phyloP scores from a whole-genome alignment of 2,797 vertebrate species.

The Sylvia borin region DNA sequence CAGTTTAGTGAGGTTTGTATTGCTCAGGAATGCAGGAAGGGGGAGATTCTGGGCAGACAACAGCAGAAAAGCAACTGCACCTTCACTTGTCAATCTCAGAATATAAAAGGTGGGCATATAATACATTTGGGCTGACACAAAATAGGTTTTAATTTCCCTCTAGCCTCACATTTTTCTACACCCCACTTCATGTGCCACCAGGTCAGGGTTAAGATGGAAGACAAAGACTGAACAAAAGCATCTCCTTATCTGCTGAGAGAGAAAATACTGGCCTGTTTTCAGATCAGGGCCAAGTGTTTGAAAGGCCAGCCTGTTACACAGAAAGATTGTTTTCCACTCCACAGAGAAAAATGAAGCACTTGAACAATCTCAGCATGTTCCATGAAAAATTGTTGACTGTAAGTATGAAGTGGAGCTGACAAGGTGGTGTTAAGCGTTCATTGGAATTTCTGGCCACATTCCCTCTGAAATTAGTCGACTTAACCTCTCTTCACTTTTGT shows the following conservation, averaged over 20 bases:
- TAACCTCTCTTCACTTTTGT: not conserved
- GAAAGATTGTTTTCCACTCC: slow-evolving; percentile 43
- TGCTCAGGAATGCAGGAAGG: slow-evolving; percentile 4
- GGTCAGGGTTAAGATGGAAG: not conserved
- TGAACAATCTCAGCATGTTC: not conserved
- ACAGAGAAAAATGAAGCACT: not conserved
- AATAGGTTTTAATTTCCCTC: not conserved
- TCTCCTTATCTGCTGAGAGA: not conserved
- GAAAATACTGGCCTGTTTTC: slow-evolving; percentile 19
- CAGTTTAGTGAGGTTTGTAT: slow-evolving; percentile 3
- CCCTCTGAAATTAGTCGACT: not conserved
- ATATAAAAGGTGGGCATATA: not conserved
- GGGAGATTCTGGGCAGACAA: slow-evolving; percentile 24
- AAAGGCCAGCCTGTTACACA: not conserved
- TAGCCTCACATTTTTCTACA: not conserved
- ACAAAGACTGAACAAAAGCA: not conserved
- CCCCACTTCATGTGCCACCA: not conserved
- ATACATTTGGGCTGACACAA: not conserved
- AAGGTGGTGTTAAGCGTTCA: not conserved
- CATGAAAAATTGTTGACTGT: not conserved
- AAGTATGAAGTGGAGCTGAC: not conserved
- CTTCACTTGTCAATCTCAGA: not conserved
- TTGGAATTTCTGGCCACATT: not conserved
- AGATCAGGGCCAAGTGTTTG: slow-evolving; percentile 18
- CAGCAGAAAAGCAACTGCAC: not conserved